Evolutionary conservation across 1,140 invertebrate species (phyloP), one percentile per base, ranked within the genome.

Genomic region (Drosophila lacertosa): DNA sequence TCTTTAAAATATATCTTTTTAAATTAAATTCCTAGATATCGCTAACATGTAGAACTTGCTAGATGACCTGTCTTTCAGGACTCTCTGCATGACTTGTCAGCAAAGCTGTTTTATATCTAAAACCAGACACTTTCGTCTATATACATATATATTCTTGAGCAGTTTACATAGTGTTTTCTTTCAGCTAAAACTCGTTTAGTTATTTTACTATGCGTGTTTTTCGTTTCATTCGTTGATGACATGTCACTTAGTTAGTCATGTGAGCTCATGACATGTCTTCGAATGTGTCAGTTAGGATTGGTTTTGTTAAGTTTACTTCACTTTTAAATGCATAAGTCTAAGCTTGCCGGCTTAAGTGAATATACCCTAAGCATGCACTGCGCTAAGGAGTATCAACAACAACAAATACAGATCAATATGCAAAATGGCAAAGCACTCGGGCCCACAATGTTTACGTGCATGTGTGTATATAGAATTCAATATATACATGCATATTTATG

Each of bases 361-460:
- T 57, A 44, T 39, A 40, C 35, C 22, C 13, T 11, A 0, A 6
- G 24, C 10, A 26, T 15, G 6, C n/a, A 26, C 22, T 24, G 2
- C 5, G 6, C 9, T 16, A 4, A 1, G 32, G 33, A 35, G 65
- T 51, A 68, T 51, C 29, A 15, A 15, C 15, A 42, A 63, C 24
- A 62, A 55, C 29, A 71, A 67, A 54, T 58, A 59, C 40, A 58
- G 54, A 37, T 63, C 63, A 59, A 74, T 80, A 74, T 80, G 81
- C 76, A 70, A 86, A 84, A 86, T 69, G 32, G 63, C 76, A 62
- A 47, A 53, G 20, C 47, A 33, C 10, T 42, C 16, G 45, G 42
- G 9, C 26, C 6, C 20, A 37, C 35, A 60, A 9, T 51, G 26
- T 42, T 32, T 32, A 47, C 22, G 44, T 29, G n/a, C 11, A 15